Percentiles rank a stretch among this genome's conserved stretches.
Conservation (phyloP, 1,140 invertebrate genomes). For the Drosophila ohnishii region DNA sequence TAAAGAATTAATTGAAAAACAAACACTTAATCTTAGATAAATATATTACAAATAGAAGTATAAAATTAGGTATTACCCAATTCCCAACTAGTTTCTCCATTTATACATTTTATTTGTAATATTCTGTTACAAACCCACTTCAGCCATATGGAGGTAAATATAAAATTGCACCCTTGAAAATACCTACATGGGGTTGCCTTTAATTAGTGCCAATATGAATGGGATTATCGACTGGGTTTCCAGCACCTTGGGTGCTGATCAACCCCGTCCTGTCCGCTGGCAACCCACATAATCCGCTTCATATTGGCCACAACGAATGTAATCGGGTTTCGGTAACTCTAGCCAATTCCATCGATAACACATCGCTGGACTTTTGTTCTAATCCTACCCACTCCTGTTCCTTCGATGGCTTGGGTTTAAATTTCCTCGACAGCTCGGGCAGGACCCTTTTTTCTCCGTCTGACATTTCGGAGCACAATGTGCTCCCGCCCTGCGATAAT, state of each 20-base stretch:
- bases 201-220: slow-evolving; percentile 48
- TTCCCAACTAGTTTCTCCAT: background rate
- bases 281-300: slow-evolving; percentile 44
- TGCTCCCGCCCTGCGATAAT: slow-evolving; percentile 68
- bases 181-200: slow-evolving; percentile 5
- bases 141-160: slow-evolving; percentile 10
- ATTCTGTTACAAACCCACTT: background rate
- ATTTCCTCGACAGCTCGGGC: slow-evolving; percentile 15
- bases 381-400: background rate
- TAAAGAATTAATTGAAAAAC: background rate
- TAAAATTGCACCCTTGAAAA: slow-evolving; percentile 24
- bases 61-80: background rate
- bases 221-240: slow-evolving; percentile 29
- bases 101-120: too few relatives aligned
- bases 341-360: slow-evolving; percentile 55
- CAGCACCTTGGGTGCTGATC: slow-evolving; percentile 5
- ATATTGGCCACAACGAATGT: slow-evolving; percentile 45
- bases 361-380: slow-evolving; percentile 24
- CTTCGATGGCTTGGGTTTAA: slow-evolving; percentile 20
- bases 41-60: too few relatives aligned
- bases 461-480: slow-evolving; percentile 38
- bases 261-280: slow-evolving; percentile 11
- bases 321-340: slow-evolving; percentile 49
- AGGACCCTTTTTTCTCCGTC: slow-evolving; percentile 33
- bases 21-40: background rate